Conservation (phyloP, 2,888 invertebrate species). For the Campoplex nolae region DNA sequence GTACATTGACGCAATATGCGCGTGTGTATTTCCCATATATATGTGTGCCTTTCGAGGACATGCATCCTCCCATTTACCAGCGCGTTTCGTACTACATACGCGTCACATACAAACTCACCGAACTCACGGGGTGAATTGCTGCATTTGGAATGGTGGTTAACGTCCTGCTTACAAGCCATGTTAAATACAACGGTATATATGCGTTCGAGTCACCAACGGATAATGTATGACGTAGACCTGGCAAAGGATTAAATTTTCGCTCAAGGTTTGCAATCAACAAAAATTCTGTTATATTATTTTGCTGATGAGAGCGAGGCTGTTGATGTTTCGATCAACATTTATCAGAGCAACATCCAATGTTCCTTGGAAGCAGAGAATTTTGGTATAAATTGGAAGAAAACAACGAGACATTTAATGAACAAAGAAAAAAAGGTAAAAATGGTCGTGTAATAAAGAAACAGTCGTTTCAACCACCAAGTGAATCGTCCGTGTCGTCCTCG, state of each 20-base stretch:
- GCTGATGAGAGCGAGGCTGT: not conserved
- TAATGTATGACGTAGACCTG: not conserved
- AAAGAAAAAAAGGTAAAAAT: not conserved
- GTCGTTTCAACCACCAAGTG: constrained; percentile 17
- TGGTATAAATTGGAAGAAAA: not conserved
- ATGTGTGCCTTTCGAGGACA: constrained; percentile 6
- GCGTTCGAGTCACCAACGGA: not conserved
- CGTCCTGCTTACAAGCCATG: constrained; percentile 28
- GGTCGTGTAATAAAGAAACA: constrained; percentile 16
- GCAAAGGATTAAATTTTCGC: not conserved
- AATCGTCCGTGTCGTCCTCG: constrained; percentile 70
- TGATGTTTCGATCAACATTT: not conserved
- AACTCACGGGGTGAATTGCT: constrained; percentile 16
- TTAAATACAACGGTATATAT: constrained; percentile 8
- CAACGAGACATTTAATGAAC: constrained; percentile 1
- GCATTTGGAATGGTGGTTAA: constrained; percentile 34
- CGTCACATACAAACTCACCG: constrained; percentile 20
- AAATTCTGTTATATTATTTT: not conserved
- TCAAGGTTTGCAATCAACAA: not conserved
- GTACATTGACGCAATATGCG: constrained; percentile 39
- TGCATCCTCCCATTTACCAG: constrained; percentile 5
- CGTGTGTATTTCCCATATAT: constrained; percentile 12
- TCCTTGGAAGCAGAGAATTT: not conserved
- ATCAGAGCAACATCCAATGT: not conserved
- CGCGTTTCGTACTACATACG: constrained; percentile 13